Evolutionary conservation across 30 jellyfish, hydroid and myxozoan genomes (phyloP), one percentile per base, ranked within the genome.

Genomic region (Turritopsis rubra): DNA sequence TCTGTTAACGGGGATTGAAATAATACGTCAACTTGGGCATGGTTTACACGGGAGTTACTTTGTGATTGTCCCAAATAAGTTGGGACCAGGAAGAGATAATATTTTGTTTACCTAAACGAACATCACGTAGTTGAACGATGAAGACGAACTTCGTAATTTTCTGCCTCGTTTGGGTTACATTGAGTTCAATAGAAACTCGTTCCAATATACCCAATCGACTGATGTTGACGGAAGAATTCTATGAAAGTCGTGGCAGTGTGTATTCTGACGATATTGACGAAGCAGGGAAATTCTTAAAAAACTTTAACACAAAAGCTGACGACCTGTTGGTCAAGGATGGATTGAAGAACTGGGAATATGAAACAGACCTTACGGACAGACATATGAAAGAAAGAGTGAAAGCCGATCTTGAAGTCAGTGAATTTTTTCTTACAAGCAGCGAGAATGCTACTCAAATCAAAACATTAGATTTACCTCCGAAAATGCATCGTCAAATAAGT

Each of bases 321-420:
- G 80, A 79, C 1, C 80, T 94, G 18, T 29, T 91, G 77, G 76
- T 74, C 66, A 65, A 29, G 24, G 81, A 92, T 71, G 95, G 95
- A 21, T 86, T 83, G 30, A 97, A 96, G 9, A 82, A 85, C 85
- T 94, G 99, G 99, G 79, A 76, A 9, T 89, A 89, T 83, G 99
- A 89, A 66, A 94, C 99, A 1, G 92, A 94, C 79, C 77, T 94
- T 20, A 94, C 99, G 22, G 84, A 83, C 75, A 84, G 80, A 23
- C 86, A 94, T 81, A 84, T 89, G 70, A 87, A 94, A 80, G 81
- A 86, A 83, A 87, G 93, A 8, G 97, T 94, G 27, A 84, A 84
- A 5, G 87, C 72, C 53, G 92, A 95, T 17, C 79, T 71, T 21
- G 80, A 54, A 68, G 89, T 80, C 25, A 86, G 92, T 74, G 99